phyloP scores from a whole-genome alignment of 2,888 invertebrate species.

The Keiferia lycopersicella region DNA sequence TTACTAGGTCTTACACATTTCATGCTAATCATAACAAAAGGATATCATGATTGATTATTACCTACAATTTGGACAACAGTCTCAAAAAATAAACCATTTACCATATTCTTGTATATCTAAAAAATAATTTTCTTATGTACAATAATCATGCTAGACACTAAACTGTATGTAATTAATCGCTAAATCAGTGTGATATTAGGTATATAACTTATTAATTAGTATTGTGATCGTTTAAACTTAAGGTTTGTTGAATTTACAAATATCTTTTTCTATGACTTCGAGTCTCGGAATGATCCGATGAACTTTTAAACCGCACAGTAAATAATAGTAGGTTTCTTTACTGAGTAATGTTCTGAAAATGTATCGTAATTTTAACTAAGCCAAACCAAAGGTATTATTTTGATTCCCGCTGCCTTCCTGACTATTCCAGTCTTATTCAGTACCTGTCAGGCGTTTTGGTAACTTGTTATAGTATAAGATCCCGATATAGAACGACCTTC shows the following conservation, averaged over 20 bases:
- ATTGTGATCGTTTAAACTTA: too few relatives aligned
- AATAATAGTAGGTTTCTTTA: too few relatives aligned
- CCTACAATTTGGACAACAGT: slow-evolving; percentile 74
- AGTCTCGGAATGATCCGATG: too few relatives aligned
- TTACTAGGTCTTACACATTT: slow-evolving; percentile 48
- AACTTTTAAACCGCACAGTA: too few relatives aligned
- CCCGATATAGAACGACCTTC: too few relatives aligned
- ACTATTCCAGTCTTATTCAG: slow-evolving; percentile 8
- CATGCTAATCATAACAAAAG: slow-evolving; percentile 57
- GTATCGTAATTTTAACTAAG: not conserved
- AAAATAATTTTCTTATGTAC: slow-evolving; percentile 71
- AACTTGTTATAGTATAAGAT: too few relatives aligned
- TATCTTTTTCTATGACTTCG: too few relatives aligned
- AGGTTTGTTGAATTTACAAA: too few relatives aligned
- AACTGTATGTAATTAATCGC: slow-evolving; percentile 21
- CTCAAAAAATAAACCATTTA: slow-evolving; percentile 74
- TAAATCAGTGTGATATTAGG: slow-evolving; percentile 6
- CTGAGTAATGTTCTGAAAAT: not conserved
- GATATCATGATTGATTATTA: slow-evolving; percentile 48
- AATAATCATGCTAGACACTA: slow-evolving; percentile 37
- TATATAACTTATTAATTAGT: too few relatives aligned
- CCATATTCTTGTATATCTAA: slow-evolving; percentile 64
- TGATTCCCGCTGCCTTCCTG: not conserved
- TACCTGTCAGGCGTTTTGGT: not conserved
- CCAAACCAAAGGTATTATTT: not conserved